Percentiles rank a stretch among this genome's conserved stretches.
Conservation (phyloP, 2,888 invertebrate species). For the Nycteola revayana region DNA sequence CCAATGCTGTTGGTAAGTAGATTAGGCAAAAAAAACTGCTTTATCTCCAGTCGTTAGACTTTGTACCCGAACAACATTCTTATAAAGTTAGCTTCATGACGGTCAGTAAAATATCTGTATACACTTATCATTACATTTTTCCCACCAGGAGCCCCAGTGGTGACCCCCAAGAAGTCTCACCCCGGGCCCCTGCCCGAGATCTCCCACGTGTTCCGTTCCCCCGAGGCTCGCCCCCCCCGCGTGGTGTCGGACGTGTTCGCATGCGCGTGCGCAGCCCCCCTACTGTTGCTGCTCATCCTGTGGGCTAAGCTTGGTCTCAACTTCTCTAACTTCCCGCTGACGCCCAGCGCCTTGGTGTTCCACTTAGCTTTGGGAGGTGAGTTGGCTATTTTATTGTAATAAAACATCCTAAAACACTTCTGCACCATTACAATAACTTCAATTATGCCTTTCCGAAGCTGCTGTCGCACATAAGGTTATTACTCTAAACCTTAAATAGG, state of each 20-base stretch:
- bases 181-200: conserved; percentile 83
- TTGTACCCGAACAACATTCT: no score
- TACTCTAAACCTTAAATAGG: no score
- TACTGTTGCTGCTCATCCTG: conserved; percentile 90
- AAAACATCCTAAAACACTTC: no score
- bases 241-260: conserved; percentile 96
- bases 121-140: no score
- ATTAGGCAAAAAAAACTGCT: no score
- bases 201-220: conserved; percentile 92
- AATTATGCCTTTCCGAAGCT: no score
- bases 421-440: no score
- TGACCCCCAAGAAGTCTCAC: neutral
- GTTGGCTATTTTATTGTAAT: no score
- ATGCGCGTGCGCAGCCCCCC: conserved; percentile 89
- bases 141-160: conserved; percentile 12
- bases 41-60: no score
- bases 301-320: conserved; percentile 95
- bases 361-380: conserved; percentile 93
- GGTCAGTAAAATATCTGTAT: no score
- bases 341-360: conserved; percentile 92
- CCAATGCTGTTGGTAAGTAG: conserved; percentile 57
- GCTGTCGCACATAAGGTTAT: no score
- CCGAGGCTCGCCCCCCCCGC: conserved; percentile 95
- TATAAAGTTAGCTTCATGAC: no score
- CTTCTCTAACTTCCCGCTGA: conserved; percentile 89